Base-by-base conservation (phyloP, 2,888 invertebrate genomes). In the Melinaea marsaeus region DNA sequence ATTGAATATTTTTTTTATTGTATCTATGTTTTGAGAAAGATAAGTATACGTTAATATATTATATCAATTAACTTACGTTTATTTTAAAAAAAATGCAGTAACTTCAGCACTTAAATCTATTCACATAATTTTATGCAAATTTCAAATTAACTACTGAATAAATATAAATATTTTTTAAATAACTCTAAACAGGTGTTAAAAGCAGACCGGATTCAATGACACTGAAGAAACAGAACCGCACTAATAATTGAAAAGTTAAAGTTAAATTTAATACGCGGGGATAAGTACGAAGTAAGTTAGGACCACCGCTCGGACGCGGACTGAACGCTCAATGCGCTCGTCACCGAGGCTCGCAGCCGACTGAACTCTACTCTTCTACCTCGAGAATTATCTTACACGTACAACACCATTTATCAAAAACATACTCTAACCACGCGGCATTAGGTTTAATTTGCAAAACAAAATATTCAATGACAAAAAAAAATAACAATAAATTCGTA, bases 281-380 rank as follows among this genome's bases (percentile, higher is more conserved):
- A 33, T 34, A 35, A 51, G 62, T 79, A 80, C 90, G 90, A 83
- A 87, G 80, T 84, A 90, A 90, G 90, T 90, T 90, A 72, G 70
- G 77, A 67, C 57, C 74, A 75, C 75, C 77, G 71, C 67, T 74
- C 70, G 61, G 32, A 63, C 72, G 66, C 76, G 72, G 58, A 66
- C 71, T 66, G 72, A 68, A 68, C 66, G 73, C 68, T 66, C 62
- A 75, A 82, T 80, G 73, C 80, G 75, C 76, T 77, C 84, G 74
- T 75, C 72, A 67, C 72, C 80, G 78, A 78, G 79, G 85, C 88
- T 85, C 84, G 80, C 77, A 79, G 85, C 84, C 86, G 79, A 90
- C 90, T 90, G 88, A 85, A 74, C 74, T 66, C 79, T 79, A 70
- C 70, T 72, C 80, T 79, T 82, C 77, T 78, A 79, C 73, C 83